Percentiles rank a stretch among this genome's conserved stretches.
phyloP scores from a whole-genome alignment of 2,113 vertebrate genomes.

The Motacilla alba region DNA sequence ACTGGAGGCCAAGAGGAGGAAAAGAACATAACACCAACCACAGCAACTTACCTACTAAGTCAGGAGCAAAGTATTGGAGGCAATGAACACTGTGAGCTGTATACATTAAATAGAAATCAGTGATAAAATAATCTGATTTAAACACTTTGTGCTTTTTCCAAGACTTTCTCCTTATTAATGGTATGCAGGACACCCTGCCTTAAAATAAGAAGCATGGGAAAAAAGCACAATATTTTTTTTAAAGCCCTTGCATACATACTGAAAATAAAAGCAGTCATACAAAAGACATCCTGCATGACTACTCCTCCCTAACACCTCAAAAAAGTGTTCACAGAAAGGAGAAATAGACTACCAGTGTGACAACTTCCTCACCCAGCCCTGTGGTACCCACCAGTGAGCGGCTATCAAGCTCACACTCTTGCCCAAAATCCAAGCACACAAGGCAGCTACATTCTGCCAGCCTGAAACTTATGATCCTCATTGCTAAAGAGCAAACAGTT shows the following conservation, averaged over 20 bases:
- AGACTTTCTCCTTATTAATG: background rate
- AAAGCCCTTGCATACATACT: background rate
- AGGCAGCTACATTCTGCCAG: background rate
- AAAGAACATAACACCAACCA: background rate
- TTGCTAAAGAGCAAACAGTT: background rate
- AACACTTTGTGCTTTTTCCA: background rate
- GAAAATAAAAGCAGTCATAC: background rate
- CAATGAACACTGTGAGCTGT: background rate
- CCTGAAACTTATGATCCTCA: background rate
- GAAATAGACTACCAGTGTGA: background rate
- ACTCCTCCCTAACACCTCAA: background rate
- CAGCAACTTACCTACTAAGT: background rate
- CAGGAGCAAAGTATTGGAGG: background rate
- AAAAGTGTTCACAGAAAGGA: background rate
- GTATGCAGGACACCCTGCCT: background rate
- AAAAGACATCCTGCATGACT: background rate
- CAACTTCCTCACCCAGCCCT: background rate
- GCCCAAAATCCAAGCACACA: background rate
- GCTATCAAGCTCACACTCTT: background rate
- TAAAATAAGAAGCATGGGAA: background rate
- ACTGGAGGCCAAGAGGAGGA: background rate
- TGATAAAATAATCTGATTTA: background rate
- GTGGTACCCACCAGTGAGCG: background rate
- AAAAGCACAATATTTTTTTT: background rate
- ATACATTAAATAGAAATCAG: background rate